These are phyloP conservation scores for Aphelinus certus DNA, from an alignment of 1,140 invertebrate species.

Conservation along the genomic window DNA sequence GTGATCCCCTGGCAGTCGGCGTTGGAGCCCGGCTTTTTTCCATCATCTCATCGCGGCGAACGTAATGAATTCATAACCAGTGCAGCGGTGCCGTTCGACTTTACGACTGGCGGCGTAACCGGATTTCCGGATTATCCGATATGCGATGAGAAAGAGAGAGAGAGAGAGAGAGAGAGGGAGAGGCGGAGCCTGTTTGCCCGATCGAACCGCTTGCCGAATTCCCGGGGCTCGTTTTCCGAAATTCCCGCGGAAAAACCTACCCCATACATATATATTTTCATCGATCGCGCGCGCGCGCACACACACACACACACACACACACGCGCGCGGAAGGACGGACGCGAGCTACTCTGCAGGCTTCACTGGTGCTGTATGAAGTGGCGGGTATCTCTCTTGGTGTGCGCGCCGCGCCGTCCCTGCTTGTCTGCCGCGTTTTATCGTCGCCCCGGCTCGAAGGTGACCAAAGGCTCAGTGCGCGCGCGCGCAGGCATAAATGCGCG, in stretches of 20 bases:
- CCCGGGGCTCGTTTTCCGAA: background rate
- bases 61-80: conserved; percentile 30
- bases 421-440: conserved; percentile 21
- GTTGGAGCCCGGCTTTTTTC: background rate
- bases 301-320: too few species aligned
- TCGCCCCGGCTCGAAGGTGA: conserved; percentile 37
- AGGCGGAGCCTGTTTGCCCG: background rate
- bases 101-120: conserved; percentile 21
- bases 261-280: background rate
- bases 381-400: background rate
- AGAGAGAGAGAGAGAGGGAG: too few species aligned
- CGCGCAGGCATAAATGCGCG: conserved; percentile 28
- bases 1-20: background rate
- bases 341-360: too few species aligned
- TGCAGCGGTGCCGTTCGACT: conserved; percentile 3
- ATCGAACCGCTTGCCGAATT: conserved; percentile 26
- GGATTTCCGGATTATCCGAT: conserved; percentile 30
- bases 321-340: too few species aligned
- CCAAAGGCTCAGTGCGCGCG: conserved; percentile 13
- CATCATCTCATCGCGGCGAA: conserved; percentile 9
- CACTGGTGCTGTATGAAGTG: too few species aligned
- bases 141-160: conserved; percentile 4
- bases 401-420: background rate
- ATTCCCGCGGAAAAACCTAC: background rate
- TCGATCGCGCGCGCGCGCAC: too few species aligned